Evolutionary conservation across 2,888 invertebrate species (phyloP), one percentile per base, ranked within the genome.

Genomic region (Allolobophora icterica): DNA sequence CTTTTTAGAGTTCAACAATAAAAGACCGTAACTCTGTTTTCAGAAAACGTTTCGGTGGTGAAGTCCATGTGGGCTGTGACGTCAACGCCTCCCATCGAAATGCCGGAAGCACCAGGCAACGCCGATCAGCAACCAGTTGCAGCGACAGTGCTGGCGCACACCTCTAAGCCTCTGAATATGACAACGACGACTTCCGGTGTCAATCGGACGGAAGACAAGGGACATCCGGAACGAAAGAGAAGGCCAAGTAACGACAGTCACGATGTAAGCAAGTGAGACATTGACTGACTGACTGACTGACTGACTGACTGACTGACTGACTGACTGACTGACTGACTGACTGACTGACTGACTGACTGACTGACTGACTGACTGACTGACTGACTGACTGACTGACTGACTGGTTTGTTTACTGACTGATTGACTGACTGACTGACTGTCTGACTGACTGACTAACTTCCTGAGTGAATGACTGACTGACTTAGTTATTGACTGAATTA

Each of bases 151-250:
- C 17, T 17, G 87, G 87, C 34, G 87, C 87, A 87, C 87, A 87
- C 87, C 35, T 87, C 87, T 87, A 87, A 35, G 87, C 87, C 34
- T 34, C 34, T 87, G 38, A 87, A 87, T 33, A 87, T 87, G 87
- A 38, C 87, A 33, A 17, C 42, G 42, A 52, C 52, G 71, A 35
- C 87, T 87, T 87, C 87, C 35, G 87, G 87, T 34, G 35, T 34
- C 21, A 87, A n/a, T 87, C 34, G 87, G 17, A 21, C 87, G 19
- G 87, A 87, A 0, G 87, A 87, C 34, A 87, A 38, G 24, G 34
- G 87, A 34, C 87, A 87, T 87, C 87, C 87, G 87, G 87, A 87
- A 38, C 35, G 87, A 8, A 87, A 87, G 87, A 87, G 87, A 33
- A 30, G 87, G 6, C 4, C 6, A 3, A 87, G 87, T 24, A 87